Evolutionary conservation across 1,140 invertebrate species (phyloP).

Genomic region (Branchinecta lindahli): DNA sequence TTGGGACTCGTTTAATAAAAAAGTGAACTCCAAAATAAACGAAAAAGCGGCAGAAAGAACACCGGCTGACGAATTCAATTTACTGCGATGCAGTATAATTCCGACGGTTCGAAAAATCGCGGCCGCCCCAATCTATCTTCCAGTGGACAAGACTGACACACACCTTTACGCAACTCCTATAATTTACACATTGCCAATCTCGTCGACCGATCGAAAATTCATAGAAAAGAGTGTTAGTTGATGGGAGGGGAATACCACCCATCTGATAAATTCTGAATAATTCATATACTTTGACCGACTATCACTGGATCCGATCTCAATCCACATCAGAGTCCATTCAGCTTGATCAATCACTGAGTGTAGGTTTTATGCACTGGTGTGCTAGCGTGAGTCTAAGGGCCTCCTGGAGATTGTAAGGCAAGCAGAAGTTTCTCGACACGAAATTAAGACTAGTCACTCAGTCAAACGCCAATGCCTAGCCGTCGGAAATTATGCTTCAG

Average conservation of each 20-base stretch:
- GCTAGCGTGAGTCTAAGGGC: background rate
- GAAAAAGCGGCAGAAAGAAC: no score
- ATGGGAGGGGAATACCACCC: slow-evolving; percentile 4
- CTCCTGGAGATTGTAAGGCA: background rate
- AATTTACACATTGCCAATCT: slow-evolving; percentile 6
- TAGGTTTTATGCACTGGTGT: slow-evolving; percentile 3
- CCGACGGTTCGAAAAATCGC: no score
- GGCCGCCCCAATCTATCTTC: no score
- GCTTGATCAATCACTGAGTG: background rate
- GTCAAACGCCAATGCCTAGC: no score
- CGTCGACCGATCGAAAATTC: background rate
- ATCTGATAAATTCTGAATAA: slow-evolving; percentile 3
- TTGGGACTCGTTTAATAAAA: no score
- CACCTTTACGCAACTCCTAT: background rate
- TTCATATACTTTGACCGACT: slow-evolving; percentile 8
- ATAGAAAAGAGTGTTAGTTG: slow-evolving; percentile 8
- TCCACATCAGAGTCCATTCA: background rate
- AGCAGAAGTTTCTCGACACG: background rate
- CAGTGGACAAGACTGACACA: no score
- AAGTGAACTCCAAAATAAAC: no score
- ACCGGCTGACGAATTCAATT: no score
- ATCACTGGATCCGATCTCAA: background rate
- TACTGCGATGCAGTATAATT: no score
- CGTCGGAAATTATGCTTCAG: no score
- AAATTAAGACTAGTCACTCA: background rate